Conservation (phyloP, 2,797 vertebrate species). For the Acrossocheilus wenchowensis region DNA sequence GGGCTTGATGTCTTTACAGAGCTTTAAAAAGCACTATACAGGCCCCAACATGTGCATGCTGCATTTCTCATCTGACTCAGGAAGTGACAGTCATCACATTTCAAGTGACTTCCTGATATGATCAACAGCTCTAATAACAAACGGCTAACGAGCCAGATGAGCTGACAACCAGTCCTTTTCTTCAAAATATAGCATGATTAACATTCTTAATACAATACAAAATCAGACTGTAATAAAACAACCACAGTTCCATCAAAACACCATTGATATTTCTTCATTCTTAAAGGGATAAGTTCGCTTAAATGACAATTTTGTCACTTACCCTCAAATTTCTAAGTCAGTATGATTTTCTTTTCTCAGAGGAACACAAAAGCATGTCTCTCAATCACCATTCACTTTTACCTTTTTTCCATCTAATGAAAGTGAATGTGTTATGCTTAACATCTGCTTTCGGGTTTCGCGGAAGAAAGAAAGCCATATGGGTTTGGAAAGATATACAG, state of each 20-base stretch:
- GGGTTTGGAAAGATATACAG: background rate
- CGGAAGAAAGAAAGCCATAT: background rate
- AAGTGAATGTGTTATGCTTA: background rate
- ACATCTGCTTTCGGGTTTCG: background rate
- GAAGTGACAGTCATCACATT: constrained; percentile 63
- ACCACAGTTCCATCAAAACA: background rate
- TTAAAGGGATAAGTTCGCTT: background rate
- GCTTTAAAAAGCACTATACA: background rate
- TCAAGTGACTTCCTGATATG: constrained; percentile 40
- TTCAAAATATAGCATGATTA: background rate
- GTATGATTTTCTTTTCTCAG: background rate
- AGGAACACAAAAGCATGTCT: background rate
- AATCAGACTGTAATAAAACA: background rate
- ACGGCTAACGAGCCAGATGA: background rate
- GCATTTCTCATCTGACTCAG: constrained; percentile 22
- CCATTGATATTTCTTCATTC: background rate
- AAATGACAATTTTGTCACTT: background rate
- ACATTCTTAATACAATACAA: background rate
- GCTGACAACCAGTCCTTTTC: no score
- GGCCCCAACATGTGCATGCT: background rate
- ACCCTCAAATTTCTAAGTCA: background rate
- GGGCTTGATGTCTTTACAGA: background rate
- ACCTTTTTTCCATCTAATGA: background rate
- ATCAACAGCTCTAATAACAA: constrained; percentile 9
- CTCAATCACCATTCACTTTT: background rate